Evolutionary conservation across 1,140 invertebrate species (phyloP).

Genomic region (Asbolus verrucosus): DNA sequence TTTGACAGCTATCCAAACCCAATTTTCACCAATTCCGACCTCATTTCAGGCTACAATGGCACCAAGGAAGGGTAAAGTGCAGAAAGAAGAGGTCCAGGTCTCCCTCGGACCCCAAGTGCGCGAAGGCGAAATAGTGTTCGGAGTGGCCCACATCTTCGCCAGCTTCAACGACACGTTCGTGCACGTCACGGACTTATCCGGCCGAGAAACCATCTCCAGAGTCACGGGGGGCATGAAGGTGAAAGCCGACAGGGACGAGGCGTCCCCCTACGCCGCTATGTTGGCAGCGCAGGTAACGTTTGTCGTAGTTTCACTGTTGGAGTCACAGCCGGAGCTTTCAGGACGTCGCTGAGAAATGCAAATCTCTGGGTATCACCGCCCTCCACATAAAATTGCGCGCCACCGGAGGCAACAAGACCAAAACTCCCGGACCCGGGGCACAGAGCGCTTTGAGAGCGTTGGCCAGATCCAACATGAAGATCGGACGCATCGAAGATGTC

Average conservation of each 20-base stretch:
- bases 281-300: constrained; percentile 93
- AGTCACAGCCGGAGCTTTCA: too few relatives aligned
- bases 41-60: constrained; percentile 78
- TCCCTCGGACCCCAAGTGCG: constrained; percentile 96
- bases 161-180: constrained; percentile 99
- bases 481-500: constrained; percentile 99
- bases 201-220: constrained; percentile 97
- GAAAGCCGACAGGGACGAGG: constrained; percentile 99
- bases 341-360: constrained; percentile 99
- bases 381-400: constrained; percentile 98
- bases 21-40: neutral
- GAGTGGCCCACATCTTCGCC: constrained; percentile 99
- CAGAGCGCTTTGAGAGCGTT: constrained; percentile 97
- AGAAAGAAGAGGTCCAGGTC: constrained; percentile 97
- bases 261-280: constrained; percentile 99
- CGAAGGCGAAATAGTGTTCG: constrained; percentile 98
- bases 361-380: constrained; percentile 95
- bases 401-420: constrained; percentile 98
- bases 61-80: constrained; percentile 96
- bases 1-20: neutral
- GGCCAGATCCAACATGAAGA: constrained; percentile 99
- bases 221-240: constrained; percentile 99
- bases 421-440: constrained; percentile 98
- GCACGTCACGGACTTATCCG: constrained; percentile 99
- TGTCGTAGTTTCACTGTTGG: constrained; percentile 48